Conservation (phyloP, 1,140 invertebrate genomes). For the Agraylea sexmaculata region DNA sequence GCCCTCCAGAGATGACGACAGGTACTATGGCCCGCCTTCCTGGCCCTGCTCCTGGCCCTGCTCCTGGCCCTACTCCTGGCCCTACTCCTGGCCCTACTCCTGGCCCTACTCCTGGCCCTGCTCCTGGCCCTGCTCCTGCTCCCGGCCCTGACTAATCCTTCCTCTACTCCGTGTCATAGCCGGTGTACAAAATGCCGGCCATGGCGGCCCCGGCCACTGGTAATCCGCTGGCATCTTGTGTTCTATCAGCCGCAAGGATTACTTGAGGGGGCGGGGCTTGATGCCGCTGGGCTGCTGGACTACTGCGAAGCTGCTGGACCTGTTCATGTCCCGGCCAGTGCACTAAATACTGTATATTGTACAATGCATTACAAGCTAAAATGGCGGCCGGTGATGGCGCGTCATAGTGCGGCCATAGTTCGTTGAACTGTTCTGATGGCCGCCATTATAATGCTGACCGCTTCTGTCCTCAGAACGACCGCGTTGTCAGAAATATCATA, state of each 20-base stretch:
- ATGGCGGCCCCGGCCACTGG: not conserved
- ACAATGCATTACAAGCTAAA: not conserved
- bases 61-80: not conserved
- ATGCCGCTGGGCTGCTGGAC: not conserved
- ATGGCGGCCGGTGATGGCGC: no score
- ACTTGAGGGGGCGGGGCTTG: not conserved
- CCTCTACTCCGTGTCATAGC: not conserved
- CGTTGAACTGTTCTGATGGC: no score
- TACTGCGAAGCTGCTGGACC: no score
- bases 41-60: not conserved
- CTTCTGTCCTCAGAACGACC: no score
- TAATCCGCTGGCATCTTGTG: not conserved
- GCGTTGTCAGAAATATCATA: no score
- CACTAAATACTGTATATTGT: not conserved
- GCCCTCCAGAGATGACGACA: conserved; percentile 60
- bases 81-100: not conserved
- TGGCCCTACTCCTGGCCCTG: not conserved
- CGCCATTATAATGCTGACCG: no score
- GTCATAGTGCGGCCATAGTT: no score
- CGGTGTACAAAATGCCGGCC: not conserved
- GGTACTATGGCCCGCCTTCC: conserved; percentile 36
- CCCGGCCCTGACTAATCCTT: not conserved
- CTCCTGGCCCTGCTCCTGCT: not conserved
- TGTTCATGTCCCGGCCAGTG: no score
- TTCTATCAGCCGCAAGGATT: no score